phyloP scores from a whole-genome alignment of 1,140 invertebrate species.

The Pentalonia nigronervosa region DNA sequence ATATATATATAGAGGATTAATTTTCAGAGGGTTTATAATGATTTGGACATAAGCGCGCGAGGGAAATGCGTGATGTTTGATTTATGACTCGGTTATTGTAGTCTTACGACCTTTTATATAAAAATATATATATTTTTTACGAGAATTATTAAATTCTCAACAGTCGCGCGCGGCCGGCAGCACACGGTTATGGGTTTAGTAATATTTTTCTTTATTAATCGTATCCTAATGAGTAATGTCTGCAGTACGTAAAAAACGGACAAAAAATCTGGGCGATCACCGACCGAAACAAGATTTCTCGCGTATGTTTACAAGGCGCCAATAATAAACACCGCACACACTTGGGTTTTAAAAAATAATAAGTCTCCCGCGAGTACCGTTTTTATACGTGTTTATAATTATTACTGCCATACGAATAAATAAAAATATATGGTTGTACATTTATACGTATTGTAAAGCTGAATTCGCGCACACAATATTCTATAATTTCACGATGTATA shows the following conservation, averaged over 20 bases:
- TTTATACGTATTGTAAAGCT: too few species aligned
- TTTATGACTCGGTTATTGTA: conserved; percentile 7
- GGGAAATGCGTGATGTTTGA: neutral
- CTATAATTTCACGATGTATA: neutral
- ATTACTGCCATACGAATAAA: neutral
- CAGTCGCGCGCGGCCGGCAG: neutral
- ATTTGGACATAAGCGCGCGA: neutral
- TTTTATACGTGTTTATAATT: neutral
- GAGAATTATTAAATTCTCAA: conserved; percentile 17
- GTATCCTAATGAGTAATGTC: neutral
- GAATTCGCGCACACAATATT: neutral
- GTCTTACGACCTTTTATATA: conserved; percentile 10
- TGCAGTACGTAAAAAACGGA: neutral
- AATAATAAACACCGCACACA: neutral
- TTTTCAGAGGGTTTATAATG: conserved; percentile 31
- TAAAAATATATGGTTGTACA: neutral
- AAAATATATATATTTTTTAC: neutral
- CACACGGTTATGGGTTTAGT: neutral
- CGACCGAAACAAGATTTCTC: neutral
- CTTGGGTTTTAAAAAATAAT: neutral
- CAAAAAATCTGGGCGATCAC: neutral
- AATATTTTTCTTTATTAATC: neutral
- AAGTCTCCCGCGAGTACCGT: neutral
- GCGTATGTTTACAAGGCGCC: neutral
- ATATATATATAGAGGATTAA: conserved; percentile 5